phyloP scores from a whole-genome alignment of 2,113 vertebrate genomes.

The Rhodinocichla rosea region DNA sequence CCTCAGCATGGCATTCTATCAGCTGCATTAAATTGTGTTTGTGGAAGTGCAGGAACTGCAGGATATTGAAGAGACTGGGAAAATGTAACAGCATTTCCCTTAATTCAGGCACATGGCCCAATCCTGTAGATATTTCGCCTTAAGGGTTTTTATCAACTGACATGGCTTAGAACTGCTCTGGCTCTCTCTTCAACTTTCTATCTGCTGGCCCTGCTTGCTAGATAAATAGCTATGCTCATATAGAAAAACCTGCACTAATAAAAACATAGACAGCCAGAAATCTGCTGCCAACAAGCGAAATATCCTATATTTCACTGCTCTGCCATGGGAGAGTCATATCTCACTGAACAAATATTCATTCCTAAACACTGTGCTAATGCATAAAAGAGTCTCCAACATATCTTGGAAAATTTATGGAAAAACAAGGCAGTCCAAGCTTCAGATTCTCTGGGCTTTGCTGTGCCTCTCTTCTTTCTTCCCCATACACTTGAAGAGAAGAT shows the following conservation, averaged over 20 bases:
- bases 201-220: conserved; percentile 35
- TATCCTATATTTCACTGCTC: conserved; percentile 54
- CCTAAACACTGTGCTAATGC: conserved; percentile 28
- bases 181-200: conserved; percentile 40
- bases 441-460: not conserved
- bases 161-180: conserved; percentile 23
- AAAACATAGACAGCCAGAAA: conserved; percentile 57
- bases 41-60: not conserved
- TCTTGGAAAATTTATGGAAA: conserved; percentile 15
- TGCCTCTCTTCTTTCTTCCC: not conserved
- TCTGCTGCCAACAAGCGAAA: conserved; percentile 62
- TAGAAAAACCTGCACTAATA: conserved; percentile 59
- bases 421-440: not conserved
- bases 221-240: conserved; percentile 51
- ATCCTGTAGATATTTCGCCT: not conserved
- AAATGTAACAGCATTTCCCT: conserved; percentile 13
- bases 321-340: conserved; percentile 40
- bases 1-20: not conserved
- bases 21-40: not conserved
- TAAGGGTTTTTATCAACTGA: conserved; percentile 34
- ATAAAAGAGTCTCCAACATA: not conserved
- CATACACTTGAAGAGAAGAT: not conserved
- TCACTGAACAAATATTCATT: conserved; percentile 59
- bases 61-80: conserved; percentile 10
- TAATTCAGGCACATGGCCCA: conserved; percentile 26